These are phyloP conservation scores for Stenodema calcarata DNA, from an alignment of 2,888 invertebrate genomes.

Conservation along the genomic window DNA sequence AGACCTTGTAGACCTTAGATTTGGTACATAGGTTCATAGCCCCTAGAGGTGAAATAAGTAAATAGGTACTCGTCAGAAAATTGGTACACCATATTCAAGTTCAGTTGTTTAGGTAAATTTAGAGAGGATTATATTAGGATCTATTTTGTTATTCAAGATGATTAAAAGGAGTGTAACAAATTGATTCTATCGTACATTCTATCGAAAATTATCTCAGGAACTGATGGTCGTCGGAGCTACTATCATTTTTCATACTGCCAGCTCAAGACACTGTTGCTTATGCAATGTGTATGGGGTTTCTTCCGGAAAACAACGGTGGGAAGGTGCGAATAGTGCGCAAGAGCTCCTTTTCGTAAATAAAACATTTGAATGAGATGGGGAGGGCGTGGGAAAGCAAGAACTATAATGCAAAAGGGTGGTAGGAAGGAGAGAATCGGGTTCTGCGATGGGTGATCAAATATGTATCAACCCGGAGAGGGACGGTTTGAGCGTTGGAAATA, in stretches of 20 bases:
- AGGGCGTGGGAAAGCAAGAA: not conserved
- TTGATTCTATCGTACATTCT: too few species aligned
- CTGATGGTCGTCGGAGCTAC: not conserved
- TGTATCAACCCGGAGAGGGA: not conserved
- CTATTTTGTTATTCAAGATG: too few species aligned
- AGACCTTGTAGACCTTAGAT: too few species aligned
- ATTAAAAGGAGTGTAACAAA: too few species aligned
- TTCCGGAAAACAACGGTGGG: not conserved
- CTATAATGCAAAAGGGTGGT: not conserved
- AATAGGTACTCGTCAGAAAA: too few species aligned
- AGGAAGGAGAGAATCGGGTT: not conserved
- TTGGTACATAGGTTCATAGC: too few species aligned
- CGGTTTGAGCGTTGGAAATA: not conserved
- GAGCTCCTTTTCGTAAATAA: not conserved
- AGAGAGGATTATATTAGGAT: too few species aligned
- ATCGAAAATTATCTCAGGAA: too few species aligned
- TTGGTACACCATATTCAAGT: too few species aligned
- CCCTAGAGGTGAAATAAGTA: too few species aligned
- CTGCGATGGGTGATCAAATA: slow-evolving; percentile 9
- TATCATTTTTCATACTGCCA: not conserved
- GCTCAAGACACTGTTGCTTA: not conserved
- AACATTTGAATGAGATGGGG: not conserved
- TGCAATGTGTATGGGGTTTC: not conserved
- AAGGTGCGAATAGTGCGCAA: slow-evolving; percentile 14
- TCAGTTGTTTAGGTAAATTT: too few species aligned